Evolutionary conservation across 2,113 vertebrate genomes (phyloP).

Genomic region (Nematolebias whitei): DNA sequence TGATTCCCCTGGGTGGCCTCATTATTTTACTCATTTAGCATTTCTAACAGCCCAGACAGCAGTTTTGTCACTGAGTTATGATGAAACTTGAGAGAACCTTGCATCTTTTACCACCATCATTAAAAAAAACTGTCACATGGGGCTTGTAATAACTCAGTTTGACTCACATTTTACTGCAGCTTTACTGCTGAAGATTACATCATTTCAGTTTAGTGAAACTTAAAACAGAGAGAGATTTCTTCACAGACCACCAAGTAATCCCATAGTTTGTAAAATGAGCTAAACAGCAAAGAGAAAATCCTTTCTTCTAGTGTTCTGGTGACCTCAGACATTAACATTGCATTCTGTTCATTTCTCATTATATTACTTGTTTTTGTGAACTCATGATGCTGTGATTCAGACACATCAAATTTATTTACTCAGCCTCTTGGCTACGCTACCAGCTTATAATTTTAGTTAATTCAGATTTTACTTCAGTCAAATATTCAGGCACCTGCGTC

Average conservation of each 20-base stretch:
- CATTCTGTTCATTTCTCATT: too few relatives aligned
- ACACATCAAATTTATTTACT: constrained; percentile 23
- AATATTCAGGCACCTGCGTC: neutral
- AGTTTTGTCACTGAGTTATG: constrained; percentile 34
- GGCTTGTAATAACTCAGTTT: neutral
- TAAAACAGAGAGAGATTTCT: constrained; percentile 16
- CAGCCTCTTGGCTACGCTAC: constrained; percentile 39
- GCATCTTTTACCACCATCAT: neutral
- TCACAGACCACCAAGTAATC: neutral
- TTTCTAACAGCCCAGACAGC: constrained; percentile 35
- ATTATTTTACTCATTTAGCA: constrained; percentile 60
- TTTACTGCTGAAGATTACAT: constrained; percentile 23
- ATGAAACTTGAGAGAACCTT: constrained; percentile 31
- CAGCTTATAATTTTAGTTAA: too few relatives aligned
- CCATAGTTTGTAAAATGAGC: neutral
- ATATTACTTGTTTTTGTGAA: constrained; percentile 26
- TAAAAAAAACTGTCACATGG: neutral
- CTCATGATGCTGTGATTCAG: constrained; percentile 20
- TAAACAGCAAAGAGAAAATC: neutral
- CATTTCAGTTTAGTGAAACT: constrained; percentile 20
- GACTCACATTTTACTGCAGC: constrained; percentile 6
- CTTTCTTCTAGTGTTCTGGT: too few relatives aligned
- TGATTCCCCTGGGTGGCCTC: constrained; percentile 57
- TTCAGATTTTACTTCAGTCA: neutral
- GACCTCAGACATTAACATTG: too few relatives aligned